Evolutionary conservation across 2,888 invertebrate genomes (phyloP).

Genomic region (Drosophila pegasa): DNA sequence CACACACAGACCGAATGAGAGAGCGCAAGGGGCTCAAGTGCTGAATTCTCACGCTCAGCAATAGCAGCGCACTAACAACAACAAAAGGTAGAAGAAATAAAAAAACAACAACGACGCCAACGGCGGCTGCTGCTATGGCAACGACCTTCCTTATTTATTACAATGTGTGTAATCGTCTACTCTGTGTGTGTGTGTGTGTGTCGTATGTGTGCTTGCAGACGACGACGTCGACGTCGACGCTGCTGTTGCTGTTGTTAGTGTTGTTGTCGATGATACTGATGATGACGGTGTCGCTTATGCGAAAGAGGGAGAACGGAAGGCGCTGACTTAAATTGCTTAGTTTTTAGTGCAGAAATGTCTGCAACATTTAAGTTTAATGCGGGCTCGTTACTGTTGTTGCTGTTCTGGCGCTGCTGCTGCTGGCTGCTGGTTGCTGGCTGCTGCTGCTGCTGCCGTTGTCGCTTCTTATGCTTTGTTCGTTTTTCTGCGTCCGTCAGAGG

Average conservation of each 20-base stretch:
- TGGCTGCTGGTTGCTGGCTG: constrained; percentile 29
- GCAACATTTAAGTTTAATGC: constrained; percentile 74
- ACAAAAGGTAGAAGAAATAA: constrained; percentile 34
- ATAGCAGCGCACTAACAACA: constrained; percentile 41
- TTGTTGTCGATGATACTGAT: constrained; percentile 32
- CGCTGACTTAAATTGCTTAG: constrained; percentile 71
- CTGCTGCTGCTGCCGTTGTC: constrained; percentile 16
- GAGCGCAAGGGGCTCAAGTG: constrained; percentile 28
- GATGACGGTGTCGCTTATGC: constrained; percentile 11
- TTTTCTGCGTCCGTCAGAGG: constrained; percentile 21
- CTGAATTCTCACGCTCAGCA: constrained; percentile 66
- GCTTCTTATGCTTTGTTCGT: constrained; percentile 52
- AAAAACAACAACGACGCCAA: constrained; percentile 47
- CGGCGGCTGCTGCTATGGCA: constrained; percentile 79
- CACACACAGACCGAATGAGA: constrained; percentile 20
- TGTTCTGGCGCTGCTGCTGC: constrained; percentile 30
- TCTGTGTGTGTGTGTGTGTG: constrained; percentile 36
- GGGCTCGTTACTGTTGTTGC: constrained; percentile 60
- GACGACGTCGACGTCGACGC: constrained; percentile 4
- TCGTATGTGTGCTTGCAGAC: constrained; percentile 47
- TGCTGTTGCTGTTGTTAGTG: constrained; percentile 17
- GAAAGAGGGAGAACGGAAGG: constrained; percentile 20
- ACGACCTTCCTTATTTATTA: constrained; percentile 84
- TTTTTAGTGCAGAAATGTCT: constrained; percentile 80
- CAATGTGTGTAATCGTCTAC: constrained; percentile 72